Evolutionary conservation across 2,113 vertebrate species (phyloP).

Genomic region (Osmerus eperlanus): DNA sequence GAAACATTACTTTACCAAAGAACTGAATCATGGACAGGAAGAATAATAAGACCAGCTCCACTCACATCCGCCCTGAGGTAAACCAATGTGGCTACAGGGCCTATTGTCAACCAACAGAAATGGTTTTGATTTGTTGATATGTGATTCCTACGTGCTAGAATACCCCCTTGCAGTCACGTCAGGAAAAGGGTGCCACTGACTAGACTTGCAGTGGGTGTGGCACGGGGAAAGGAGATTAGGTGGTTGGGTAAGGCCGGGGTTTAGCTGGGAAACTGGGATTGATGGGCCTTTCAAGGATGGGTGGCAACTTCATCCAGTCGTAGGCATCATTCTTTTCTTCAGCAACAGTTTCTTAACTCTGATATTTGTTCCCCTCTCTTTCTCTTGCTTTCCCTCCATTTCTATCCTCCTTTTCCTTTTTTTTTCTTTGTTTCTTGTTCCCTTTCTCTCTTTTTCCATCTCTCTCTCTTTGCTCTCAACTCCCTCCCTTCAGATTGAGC

Average conservation of each 20-base stretch:
- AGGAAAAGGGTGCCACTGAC: slow-evolving; percentile 23
- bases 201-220: not conserved
- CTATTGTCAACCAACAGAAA: not conserved
- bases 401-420: not conserved
- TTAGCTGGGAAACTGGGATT: not conserved
- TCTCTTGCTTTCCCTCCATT: no score
- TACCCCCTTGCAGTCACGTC: not conserved
- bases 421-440: not conserved
- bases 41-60: not conserved
- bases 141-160: not conserved
- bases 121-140: not conserved
- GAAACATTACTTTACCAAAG: not conserved
- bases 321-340: no score
- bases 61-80: not conserved
- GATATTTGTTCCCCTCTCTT: no score
- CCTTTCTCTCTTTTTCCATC: not conserved
- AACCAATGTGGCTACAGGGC: not conserved
- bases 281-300: no score
- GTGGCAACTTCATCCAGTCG: no score
- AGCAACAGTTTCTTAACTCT: no score
- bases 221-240: not conserved
- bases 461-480: not conserved
- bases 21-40: not conserved
- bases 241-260: not conserved
- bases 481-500: slow-evolving; percentile 36